These are phyloP conservation scores for Simalia tracyae DNA, from an alignment of 2,797 vertebrate species.

Conservation along the genomic window DNA sequence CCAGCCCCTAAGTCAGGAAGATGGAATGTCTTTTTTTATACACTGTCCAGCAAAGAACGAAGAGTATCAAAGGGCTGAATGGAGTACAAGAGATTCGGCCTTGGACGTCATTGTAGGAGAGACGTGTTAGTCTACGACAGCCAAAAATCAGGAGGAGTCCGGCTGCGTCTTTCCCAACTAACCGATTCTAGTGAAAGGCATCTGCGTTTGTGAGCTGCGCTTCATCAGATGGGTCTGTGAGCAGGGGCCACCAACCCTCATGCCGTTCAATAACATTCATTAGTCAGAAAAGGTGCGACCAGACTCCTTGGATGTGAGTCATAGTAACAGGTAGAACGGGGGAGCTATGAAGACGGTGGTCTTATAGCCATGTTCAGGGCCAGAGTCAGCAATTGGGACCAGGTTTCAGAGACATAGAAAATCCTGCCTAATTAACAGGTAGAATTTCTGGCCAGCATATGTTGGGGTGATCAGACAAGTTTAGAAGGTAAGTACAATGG, in stretches of 20 bases:
- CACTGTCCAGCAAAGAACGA: background rate
- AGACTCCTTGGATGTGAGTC: background rate
- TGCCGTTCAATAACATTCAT: background rate
- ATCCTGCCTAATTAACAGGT: background rate
- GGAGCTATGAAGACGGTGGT: background rate
- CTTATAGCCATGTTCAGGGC: background rate
- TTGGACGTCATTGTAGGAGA: background rate
- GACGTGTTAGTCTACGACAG: background rate
- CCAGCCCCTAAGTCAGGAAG: conserved; percentile 9
- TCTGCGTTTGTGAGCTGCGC: too few species aligned
- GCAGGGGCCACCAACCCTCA: too few species aligned
- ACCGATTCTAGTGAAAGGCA: background rate
- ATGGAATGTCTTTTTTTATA: background rate
- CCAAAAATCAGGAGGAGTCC: background rate
- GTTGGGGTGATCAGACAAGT: background rate
- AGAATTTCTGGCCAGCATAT: background rate
- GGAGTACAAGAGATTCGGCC: background rate
- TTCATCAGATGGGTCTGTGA: too few species aligned
- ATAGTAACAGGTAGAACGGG: background rate
- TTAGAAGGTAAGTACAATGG: background rate
- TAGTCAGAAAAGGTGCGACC: background rate
- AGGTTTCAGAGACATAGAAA: background rate
- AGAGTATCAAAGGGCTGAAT: too few species aligned
- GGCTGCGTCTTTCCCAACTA: background rate
- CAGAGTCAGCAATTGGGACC: background rate